Evolutionary conservation across 2,113 vertebrate species (phyloP), one percentile per base, ranked within the genome.

Genomic region (Protobothrops flavoviridis): DNA sequence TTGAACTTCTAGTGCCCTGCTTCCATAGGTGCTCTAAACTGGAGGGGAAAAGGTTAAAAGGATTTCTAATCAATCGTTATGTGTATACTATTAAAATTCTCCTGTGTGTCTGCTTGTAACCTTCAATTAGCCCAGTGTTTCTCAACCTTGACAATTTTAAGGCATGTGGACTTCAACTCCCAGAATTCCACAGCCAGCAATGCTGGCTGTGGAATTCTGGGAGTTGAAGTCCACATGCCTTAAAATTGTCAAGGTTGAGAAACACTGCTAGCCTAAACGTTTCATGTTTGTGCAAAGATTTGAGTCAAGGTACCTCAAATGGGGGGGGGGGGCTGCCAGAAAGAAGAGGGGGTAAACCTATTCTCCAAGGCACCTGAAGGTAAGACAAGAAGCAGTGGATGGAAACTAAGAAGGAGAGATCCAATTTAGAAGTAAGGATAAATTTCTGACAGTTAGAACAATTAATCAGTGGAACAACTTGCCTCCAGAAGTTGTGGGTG

Each of bases 11-110:
- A 90, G 45, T 88, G 20, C 24, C 17, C 86, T 39, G 87, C 92
- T 94, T 93, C 81, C 90, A 90, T 91, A 64, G 11, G 2, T 74
- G 57, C n/a, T 92, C 95, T 92, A 94, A 93, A 90, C 92, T 95
- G 94, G 93, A 96, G 97, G 95, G 96, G 95, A 96, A 91, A 94
- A 93, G 94, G 93, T 96, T 97, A 97, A 96, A 91, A 96, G 94
- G 88, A 94, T 96, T 56, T 93, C 93, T 95, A 97, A 87, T 93
- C 95, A 96, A 93, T 89, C 94, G 93, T 61, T 94, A 39, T 69
- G 12, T 69, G 29, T 69, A 33, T 33, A n/a, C 5, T 69, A 69
- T 69, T 69, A 69, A 69, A 69, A 2, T 13, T n/a, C n/a, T 15
- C 29, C 64, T 17, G 5, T 15, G 64, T 2, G 0, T n/a, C 29